Evolutionary conservation across 1,140 invertebrate species (phyloP), one percentile per base, ranked within the genome.

Genomic region (Aphelinus certus): DNA sequence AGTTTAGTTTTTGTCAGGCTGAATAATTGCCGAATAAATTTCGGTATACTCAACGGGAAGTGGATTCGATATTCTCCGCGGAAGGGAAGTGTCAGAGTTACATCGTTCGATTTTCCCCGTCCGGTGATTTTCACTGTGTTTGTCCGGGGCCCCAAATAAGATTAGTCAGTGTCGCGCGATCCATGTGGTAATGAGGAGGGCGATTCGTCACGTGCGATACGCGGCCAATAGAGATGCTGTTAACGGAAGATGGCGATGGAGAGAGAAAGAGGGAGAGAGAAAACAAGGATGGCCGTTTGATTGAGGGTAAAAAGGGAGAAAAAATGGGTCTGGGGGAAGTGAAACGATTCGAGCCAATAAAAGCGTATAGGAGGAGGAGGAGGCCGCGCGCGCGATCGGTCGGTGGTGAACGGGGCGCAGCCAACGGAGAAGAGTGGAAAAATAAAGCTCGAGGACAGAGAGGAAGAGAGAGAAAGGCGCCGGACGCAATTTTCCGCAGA

Each of bases 281-380:
- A 79, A 72, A 79, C 77, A 77, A 79, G 77, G 76, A 81, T 78
- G 78, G 76, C 71, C 77, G 77, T 80, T 81, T 81, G 6, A 26
- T 43, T 45, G 45, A 57, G 42, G 26, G 26, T 3, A 26, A 60
- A 60, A 60, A 7, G 26, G 26, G 3, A 60, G n/a, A 60, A 60
- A 60, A 53, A 53, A 53, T 53, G 51, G 4, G 9, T 9, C 51
- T 53, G 7, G 51, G n/a, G 42, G 57, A 47, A 10, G 26, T 3
- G n/a, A 74, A 56, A 68, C 45, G 56, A 10, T 74, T 74, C 42
- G 51, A 7, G 7, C 58, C 58, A 68, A 68, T 74, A 53, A 63
- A 74, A 74, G 7, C 3, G 42, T n/a, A 46, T 3, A 61, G 10
- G 26, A n/a, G 42, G 3, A 45, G 5, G 55, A 69, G 60, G 5